phyloP scores from a whole-genome alignment of 1,140 invertebrate genomes.

The Drosophila navojoa region DNA sequence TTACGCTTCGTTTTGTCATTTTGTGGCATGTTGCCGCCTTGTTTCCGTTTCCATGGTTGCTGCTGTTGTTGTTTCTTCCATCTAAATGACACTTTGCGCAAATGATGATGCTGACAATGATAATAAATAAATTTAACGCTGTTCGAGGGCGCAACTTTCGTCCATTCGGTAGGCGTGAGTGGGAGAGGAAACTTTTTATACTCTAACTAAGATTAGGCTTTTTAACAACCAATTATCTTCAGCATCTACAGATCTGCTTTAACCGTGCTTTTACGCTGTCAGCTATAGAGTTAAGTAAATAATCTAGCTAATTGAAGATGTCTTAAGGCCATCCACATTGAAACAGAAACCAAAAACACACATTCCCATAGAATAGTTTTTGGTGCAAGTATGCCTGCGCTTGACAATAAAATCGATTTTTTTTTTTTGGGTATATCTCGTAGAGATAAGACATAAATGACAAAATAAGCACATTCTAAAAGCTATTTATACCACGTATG shows the following conservation, averaged over 20 bases:
- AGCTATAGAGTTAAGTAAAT: neutral
- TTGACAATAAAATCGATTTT: too few species aligned
- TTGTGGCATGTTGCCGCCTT: conserved; percentile 72
- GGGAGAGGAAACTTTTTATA: neutral
- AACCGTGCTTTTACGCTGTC: neutral
- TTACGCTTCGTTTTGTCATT: conserved; percentile 71
- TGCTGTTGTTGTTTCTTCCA: conserved; percentile 14
- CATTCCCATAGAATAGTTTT: too few species aligned
- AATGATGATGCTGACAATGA: conserved; percentile 78
- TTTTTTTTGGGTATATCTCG: too few species aligned
- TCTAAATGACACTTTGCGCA: conserved; percentile 74
- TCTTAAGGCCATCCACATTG: too few species aligned
- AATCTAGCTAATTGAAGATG: too few species aligned
- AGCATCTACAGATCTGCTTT: neutral
- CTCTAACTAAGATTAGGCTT: conserved; percentile 50
- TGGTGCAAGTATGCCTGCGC: too few species aligned
- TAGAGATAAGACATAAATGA: too few species aligned
- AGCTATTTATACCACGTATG: too few species aligned
- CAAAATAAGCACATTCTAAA: too few species aligned
- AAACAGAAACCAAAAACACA: too few species aligned
- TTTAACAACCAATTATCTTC: conserved; percentile 41
- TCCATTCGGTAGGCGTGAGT: neutral
- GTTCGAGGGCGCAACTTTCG: conserved; percentile 4
- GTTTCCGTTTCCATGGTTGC: conserved; percentile 24
- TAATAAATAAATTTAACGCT: conserved; percentile 74